These are phyloP conservation scores for Drepana arcuata DNA, from an alignment of 1,140 invertebrate genomes.

Conservation along the genomic window DNA sequence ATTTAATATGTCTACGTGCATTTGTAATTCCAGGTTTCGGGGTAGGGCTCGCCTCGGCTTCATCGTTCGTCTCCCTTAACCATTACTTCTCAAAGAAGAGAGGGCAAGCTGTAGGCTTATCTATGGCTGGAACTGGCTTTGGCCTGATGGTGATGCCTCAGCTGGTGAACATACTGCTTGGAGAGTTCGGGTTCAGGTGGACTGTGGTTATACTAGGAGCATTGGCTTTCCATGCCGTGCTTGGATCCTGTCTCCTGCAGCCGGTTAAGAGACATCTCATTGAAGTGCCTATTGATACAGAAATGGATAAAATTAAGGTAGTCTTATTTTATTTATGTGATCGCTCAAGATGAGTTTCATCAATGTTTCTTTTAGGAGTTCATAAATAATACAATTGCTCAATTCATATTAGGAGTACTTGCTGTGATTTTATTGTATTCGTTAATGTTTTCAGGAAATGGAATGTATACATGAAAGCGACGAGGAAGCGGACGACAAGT, in stretches of 20 bases:
- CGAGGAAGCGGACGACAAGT: constrained; percentile 70
- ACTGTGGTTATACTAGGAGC: constrained; percentile 78
- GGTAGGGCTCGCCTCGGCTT: constrained; percentile 78
- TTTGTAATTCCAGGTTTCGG: constrained; percentile 74
- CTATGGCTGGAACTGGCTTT: constrained; percentile 82
- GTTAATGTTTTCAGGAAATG: constrained; percentile 68
- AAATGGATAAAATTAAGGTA: constrained; percentile 70
- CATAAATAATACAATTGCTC: too few relatives aligned
- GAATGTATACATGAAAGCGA: constrained; percentile 74
- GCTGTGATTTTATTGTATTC: too few relatives aligned
- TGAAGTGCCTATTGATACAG: constrained; percentile 73
- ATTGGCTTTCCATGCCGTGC: constrained; percentile 76
- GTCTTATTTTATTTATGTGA: too few relatives aligned
- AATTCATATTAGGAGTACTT: too few relatives aligned
- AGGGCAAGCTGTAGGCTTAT: constrained; percentile 82
- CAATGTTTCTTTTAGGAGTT: too few relatives aligned
- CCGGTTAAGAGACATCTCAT: constrained; percentile 78
- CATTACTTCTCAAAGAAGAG: constrained; percentile 82
- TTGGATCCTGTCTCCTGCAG: constrained; percentile 78
- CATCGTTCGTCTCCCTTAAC: constrained; percentile 81
- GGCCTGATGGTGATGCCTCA: constrained; percentile 85
- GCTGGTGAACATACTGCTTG: constrained; percentile 74
- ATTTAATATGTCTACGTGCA: too few relatives aligned
- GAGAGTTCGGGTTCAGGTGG: constrained; percentile 74
- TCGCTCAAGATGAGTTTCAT: too few relatives aligned